These are phyloP conservation scores for Liodrosophila aerea DNA, from an alignment of 2,888 invertebrate genomes.

Conservation along the genomic window DNA sequence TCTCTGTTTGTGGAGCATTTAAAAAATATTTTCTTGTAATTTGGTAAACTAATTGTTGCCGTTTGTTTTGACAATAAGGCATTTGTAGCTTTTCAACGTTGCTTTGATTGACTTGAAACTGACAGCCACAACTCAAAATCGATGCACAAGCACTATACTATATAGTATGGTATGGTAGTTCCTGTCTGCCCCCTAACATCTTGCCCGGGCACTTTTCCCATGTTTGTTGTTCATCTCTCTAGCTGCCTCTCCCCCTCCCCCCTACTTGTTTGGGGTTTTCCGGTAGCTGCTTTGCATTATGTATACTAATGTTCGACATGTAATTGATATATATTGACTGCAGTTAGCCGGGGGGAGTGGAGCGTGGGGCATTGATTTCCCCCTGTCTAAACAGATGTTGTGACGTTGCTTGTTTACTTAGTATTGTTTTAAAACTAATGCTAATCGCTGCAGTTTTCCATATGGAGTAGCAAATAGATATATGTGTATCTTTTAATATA, in stretches of 20 bases:
- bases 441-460: slow-evolving; percentile 48
- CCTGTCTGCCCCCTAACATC: not conserved
- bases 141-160: not conserved
- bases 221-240: slow-evolving; percentile 33
- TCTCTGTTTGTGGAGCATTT: slow-evolving; percentile 70
- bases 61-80: slow-evolving; percentile 81
- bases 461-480: slow-evolving; percentile 37
- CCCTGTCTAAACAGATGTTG: slow-evolving; percentile 56
- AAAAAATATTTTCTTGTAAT: slow-evolving; percentile 77
- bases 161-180: slow-evolving; percentile 26
- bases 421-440: slow-evolving; percentile 66
- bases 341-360: slow-evolving; percentile 6
- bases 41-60: slow-evolving; percentile 80
- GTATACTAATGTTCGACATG: slow-evolving; percentile 64
- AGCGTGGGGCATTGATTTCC: not conserved
- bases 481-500: slow-evolving; percentile 3
- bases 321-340: slow-evolving; percentile 71
- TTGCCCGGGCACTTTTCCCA: slow-evolving; percentile 30
- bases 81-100: slow-evolving; percentile 79
- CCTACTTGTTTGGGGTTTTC: slow-evolving; percentile 57
- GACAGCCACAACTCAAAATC: slow-evolving; percentile 37
- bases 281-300: slow-evolving; percentile 66
- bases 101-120: slow-evolving; percentile 70
- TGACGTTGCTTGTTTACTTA: slow-evolving; percentile 60
- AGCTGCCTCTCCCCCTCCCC: slow-evolving; percentile 2